phyloP scores from a whole-genome alignment of 2,888 invertebrate species.

The Polydrusus tereticollis region DNA sequence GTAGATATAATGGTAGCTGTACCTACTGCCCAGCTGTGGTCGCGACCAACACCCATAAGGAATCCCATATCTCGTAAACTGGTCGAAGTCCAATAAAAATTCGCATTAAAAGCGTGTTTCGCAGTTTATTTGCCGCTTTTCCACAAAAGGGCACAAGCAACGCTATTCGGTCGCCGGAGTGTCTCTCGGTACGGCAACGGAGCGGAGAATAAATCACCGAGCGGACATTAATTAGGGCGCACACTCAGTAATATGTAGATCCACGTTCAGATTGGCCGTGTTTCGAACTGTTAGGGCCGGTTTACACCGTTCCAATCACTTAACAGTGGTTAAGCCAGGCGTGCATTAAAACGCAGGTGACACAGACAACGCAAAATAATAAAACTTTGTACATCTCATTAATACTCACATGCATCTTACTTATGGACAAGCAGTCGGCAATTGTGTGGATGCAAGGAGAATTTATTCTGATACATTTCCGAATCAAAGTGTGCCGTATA shows the following conservation, averaged over 20 bases:
- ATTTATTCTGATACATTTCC: no score
- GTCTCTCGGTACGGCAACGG: slow-evolving; percentile 53
- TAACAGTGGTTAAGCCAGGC: no score
- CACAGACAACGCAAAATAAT: no score
- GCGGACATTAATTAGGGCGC: slow-evolving; percentile 66
- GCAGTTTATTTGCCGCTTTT: slow-evolving; percentile 42
- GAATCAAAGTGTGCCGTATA: no score
- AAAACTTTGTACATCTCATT: no score
- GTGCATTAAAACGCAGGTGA: no score
- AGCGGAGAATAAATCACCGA: slow-evolving; percentile 65
- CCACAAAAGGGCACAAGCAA: slow-evolving; percentile 59
- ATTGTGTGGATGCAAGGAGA: no score
- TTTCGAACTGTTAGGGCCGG: not conserved
- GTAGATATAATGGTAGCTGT: no score
- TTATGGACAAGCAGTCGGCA: no score
- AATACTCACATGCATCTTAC: no score
- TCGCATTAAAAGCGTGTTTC: slow-evolving; percentile 34
- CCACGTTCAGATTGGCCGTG: slow-evolving; percentile 38
- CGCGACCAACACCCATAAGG: slow-evolving; percentile 40
- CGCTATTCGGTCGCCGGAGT: slow-evolving; percentile 52
- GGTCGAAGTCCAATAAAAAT: slow-evolving; percentile 8
- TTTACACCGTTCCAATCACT: no score
- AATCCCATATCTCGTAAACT: slow-evolving; percentile 10
- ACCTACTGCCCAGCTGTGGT: no score
- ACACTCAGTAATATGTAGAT: slow-evolving; percentile 64